Percentiles rank a stretch among this genome's conserved stretches.
Conservation (phyloP, 2,797 vertebrate genomes). For the Leuciscus waleckii region DNA sequence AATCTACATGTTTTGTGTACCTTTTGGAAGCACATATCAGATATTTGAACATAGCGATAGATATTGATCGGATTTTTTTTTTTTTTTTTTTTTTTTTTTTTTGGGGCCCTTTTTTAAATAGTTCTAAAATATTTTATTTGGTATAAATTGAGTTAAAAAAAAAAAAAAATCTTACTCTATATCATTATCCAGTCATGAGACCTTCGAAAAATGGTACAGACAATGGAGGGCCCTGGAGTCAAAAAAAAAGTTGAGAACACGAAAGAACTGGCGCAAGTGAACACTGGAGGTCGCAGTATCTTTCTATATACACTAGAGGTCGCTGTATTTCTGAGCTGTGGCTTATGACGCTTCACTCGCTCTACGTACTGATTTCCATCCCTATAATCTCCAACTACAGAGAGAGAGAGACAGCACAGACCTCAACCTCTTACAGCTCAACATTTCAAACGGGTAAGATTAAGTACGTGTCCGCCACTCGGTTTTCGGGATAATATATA, state of each 20-base stretch:
- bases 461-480: background rate
- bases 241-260: background rate
- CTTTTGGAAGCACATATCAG: background rate
- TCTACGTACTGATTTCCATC: conserved; percentile 16
- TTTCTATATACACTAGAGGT: background rate
- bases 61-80: no score
- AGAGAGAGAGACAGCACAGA: background rate
- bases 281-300: background rate
- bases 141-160: no score
- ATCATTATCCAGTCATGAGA: background rate
- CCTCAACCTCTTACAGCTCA: background rate
- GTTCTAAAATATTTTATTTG: background rate
- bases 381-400: conserved; percentile 5
- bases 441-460: background rate
- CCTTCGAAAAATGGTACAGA: background rate
- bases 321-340: conserved; percentile 5
- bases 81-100: no score
- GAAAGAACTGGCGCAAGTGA: background rate
- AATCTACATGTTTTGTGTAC: background rate
- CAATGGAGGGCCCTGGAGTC: background rate
- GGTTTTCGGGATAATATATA: background rate
- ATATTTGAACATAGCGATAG: background rate
- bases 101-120: no score
- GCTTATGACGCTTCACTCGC: background rate
- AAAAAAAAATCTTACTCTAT: background rate